A percentile compares a stretch with the other conserved stretches of the same genome.
Conservation (phyloP, 2,113 vertebrate species). For the Cervus canadensis region DNA sequence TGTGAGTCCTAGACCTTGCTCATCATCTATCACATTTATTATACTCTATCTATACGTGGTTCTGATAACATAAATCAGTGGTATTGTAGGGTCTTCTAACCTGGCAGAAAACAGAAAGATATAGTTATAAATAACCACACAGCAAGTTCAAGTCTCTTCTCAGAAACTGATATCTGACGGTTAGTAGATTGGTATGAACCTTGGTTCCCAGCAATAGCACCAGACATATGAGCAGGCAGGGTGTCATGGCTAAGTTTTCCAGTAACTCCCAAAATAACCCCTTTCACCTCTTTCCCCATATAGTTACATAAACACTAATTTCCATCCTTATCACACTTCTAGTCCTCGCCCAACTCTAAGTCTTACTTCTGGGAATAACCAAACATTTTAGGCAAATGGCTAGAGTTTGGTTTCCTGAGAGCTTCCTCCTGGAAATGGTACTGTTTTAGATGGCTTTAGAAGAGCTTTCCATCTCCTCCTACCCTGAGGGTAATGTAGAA, state of each 20-base stretch:
- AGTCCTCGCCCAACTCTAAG: not conserved
- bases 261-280: conserved; percentile 62
- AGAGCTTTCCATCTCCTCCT: not conserved
- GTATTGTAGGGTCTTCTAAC: not conserved
- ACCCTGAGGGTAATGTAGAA: not conserved
- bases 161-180: conserved; percentile 40
- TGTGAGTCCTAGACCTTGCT: not conserved
- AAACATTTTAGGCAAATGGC: conserved; percentile 2
- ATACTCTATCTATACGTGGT: not conserved
- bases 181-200: not conserved
- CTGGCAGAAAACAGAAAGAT: not conserved
- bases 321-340: not conserved
- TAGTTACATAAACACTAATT: not conserved
- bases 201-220: conserved; percentile 36
- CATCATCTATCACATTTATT: not conserved
- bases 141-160: conserved; percentile 47
- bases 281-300: conserved; percentile 41
- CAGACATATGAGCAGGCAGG: conserved; percentile 45
- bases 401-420: not conserved
- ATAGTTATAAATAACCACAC: conserved; percentile 52
- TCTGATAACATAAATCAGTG: not conserved
- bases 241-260: conserved; percentile 37
- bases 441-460: not conserved
- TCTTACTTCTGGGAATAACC: conserved; percentile 26
- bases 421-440: not conserved